A percentile compares a stretch with the other conserved stretches of the same genome.
phyloP scores from a whole-genome alignment of 2,797 vertebrate species.

The Pipistrellus nathusii region DNA sequence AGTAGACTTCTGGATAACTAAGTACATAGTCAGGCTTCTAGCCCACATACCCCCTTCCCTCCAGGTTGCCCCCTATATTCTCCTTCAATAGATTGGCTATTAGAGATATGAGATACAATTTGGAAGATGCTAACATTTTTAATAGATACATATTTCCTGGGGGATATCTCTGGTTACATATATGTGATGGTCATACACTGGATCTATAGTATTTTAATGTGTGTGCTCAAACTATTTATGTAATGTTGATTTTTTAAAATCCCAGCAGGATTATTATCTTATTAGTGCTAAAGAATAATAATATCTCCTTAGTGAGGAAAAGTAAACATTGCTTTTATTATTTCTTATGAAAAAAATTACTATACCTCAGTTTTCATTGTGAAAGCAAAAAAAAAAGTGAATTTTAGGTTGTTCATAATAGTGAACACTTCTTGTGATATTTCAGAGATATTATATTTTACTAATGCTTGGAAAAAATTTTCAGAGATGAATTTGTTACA shows the following conservation, averaged over 20 bases:
- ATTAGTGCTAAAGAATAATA: constrained; percentile 17
- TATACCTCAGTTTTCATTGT: not conserved
- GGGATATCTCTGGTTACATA: constrained; percentile 1
- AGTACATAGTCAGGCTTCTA: too few relatives aligned
- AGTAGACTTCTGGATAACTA: too few relatives aligned
- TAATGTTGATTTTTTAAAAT: not conserved
- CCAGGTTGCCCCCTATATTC: too few relatives aligned
- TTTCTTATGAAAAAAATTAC: not conserved
- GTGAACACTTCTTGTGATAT: not conserved
- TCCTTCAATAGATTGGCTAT: not conserved
- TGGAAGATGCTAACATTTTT: constrained; percentile 28
- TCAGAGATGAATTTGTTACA: constrained; percentile 5
- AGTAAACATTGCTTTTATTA: constrained; percentile 19
- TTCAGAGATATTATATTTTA: constrained; percentile 38
- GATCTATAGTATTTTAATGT: constrained; percentile 9
- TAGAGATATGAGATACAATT: constrained; percentile 3
- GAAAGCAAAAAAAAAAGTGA: not conserved
- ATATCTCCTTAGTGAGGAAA: constrained; percentile 54
- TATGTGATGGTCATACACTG: not conserved
- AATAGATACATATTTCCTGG: constrained; percentile 27
- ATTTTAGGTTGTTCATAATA: not conserved
- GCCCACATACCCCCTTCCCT: too few relatives aligned
- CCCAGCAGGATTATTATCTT: not conserved
- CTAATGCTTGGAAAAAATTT: constrained; percentile 2
- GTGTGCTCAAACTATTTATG: constrained; percentile 25